Conservation (phyloP, 2,797 vertebrate genomes). For the Tiaroga cobitis region DNA sequence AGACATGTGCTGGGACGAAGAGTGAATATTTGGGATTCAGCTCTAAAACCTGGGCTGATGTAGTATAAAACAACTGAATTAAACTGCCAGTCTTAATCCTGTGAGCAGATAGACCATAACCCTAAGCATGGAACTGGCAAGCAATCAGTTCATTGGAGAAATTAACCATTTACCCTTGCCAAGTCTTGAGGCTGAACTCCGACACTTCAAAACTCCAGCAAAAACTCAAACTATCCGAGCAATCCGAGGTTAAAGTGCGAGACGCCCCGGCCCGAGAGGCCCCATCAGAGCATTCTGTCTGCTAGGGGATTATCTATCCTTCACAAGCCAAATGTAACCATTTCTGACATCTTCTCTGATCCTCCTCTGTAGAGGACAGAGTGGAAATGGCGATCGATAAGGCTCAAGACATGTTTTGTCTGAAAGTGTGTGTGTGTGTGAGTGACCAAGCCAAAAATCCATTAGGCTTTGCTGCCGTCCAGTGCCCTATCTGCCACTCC, state of each 20-base stretch:
- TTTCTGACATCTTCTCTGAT: constrained; percentile 18
- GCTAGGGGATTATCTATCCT: constrained; percentile 24
- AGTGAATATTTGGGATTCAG: constrained; percentile 40
- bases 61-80: constrained; percentile 67
- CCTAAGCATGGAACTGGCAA: constrained; percentile 32
- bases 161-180: constrained; percentile 32
- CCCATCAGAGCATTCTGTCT: background rate
- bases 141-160: constrained; percentile 29
- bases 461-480: constrained; percentile 37
- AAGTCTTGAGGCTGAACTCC: background rate
- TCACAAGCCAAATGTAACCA: constrained; percentile 17
- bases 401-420: constrained; percentile 24
- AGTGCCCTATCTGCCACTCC: constrained; percentile 22
- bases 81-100: constrained; percentile 67
- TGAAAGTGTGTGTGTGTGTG: constrained; percentile 31
- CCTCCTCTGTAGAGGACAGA: background rate
- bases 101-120: constrained; percentile 17
- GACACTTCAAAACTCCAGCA: background rate
- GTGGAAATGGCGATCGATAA: constrained; percentile 34
- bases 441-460: constrained; percentile 48
- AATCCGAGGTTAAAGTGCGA: background rate
- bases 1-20: background rate
- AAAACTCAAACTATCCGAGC: background rate
- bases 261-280: background rate
- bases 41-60: constrained; percentile 31